A percentile compares a stretch with the other conserved stretches of the same genome.
phyloP scores from a whole-genome alignment of 1,140 invertebrate species.

The Wiebesia pumilae region DNA sequence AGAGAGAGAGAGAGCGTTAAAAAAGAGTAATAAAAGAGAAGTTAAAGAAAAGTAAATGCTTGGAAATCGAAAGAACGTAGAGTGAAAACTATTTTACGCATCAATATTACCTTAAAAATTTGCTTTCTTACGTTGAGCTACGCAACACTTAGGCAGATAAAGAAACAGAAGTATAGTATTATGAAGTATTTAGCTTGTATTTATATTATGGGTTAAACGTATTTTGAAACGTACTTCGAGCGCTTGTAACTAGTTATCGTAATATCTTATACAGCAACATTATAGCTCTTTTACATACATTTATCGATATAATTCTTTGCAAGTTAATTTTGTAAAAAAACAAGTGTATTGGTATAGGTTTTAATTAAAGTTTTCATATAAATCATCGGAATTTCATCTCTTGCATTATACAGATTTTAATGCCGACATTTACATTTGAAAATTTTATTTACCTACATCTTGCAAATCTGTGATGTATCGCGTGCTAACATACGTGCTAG shows the following conservation, averaged over 20 bases:
- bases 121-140: neutral
- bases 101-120: neutral
- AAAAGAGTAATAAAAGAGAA: conserved; percentile 8
- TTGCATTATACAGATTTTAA: neutral
- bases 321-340: neutral
- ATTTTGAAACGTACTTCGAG: too few species aligned
- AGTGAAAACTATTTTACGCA: neutral
- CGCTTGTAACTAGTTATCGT: too few species aligned
- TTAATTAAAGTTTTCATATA: too few species aligned
- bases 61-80: neutral
- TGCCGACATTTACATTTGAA: neutral
- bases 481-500: too few species aligned
- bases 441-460: neutral
- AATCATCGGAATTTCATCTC: neutral
- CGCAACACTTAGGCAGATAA: neutral
- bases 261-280: too few species aligned
- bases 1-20: too few species aligned
- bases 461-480: neutral
- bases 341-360: too few species aligned
- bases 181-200: neutral
- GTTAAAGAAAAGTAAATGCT: conserved; percentile 8
- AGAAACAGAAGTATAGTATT: neutral
- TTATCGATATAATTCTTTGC: neutral
- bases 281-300: too few species aligned
- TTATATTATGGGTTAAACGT: too few species aligned